A percentile compares a stretch with the other conserved stretches of the same genome.
phyloP scores from a whole-genome alignment of 2,113 vertebrate genomes.

The Pangasianodon hypophthalmus region DNA sequence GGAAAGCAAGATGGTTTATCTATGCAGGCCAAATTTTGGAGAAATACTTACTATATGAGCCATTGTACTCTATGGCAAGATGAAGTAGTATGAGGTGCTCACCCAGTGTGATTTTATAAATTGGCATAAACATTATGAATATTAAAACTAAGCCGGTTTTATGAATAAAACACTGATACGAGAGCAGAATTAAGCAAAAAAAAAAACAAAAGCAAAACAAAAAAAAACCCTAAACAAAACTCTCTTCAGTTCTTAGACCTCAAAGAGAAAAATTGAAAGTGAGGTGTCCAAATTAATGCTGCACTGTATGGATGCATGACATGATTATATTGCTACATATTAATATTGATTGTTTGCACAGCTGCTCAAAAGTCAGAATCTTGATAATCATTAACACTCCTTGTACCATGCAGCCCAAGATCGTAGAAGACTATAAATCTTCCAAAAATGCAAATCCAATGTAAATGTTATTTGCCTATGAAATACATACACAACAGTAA shows the following conservation, averaged over 20 bases:
- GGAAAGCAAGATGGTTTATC: not conserved
- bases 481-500: not conserved
- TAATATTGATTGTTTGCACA: not conserved
- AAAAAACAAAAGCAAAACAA: not conserved
- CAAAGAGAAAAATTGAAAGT: not conserved
- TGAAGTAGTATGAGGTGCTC: not conserved
- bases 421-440: not conserved
- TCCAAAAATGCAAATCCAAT: not conserved
- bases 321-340: not conserved
- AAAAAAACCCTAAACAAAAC: too few relatives aligned
- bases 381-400: not conserved
- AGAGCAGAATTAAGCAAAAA: not conserved
- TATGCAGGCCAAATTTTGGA: not conserved
- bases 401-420: not conserved
- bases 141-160: not conserved
- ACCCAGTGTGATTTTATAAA: not conserved
- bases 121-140: not conserved
- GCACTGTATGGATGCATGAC: not conserved
- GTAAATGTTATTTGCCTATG: not conserved
- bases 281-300: not conserved
- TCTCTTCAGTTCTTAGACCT: too few relatives aligned
- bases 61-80: not conserved
- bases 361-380: not conserved
- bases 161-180: not conserved
- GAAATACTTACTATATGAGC: not conserved